These are phyloP conservation scores for Urocitellus parryii DNA, from an alignment of 2,113 vertebrate genomes.

Conservation along the genomic window DNA sequence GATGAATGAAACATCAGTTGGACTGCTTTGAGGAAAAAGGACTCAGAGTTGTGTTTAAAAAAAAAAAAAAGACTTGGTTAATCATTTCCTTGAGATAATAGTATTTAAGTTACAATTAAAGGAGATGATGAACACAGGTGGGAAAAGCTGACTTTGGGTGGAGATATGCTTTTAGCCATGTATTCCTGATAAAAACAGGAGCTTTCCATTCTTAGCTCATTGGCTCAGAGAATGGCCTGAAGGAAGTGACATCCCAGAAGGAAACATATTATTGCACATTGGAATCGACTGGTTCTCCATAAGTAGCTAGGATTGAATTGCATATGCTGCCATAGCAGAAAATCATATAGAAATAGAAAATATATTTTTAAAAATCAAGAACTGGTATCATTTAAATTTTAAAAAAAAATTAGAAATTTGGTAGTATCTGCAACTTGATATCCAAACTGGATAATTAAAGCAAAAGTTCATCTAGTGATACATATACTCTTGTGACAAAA, in stretches of 20 bases:
- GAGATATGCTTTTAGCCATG: background rate
- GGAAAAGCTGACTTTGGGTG: background rate
- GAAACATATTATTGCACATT: background rate
- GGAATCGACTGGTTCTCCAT: background rate
- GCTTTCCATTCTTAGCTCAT: conserved; percentile 31
- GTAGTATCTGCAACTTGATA: conserved; percentile 13
- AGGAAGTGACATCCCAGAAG: conserved; percentile 1
- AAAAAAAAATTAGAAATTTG: background rate
- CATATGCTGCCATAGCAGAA: background rate
- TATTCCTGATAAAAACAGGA: conserved; percentile 31
- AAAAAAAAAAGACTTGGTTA: conserved; percentile 16
- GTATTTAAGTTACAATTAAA: conserved; percentile 10
- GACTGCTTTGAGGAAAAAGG: conserved; percentile 6
- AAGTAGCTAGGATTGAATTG: background rate
- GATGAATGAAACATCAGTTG: background rate
- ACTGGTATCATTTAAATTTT: background rate
- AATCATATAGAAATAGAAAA: background rate
- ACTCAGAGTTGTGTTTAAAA: background rate
- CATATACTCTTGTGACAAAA: background rate
- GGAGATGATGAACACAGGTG: background rate
- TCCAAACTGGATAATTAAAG: background rate
- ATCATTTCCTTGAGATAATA: conserved; percentile 15
- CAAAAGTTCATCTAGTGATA: background rate
- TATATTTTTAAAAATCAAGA: background rate
- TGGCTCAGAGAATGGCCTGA: background rate